Percentiles rank a stretch among this genome's conserved stretches.
Conservation (phyloP, 2,797 vertebrate species). For the Trichosurus vulpecula region DNA sequence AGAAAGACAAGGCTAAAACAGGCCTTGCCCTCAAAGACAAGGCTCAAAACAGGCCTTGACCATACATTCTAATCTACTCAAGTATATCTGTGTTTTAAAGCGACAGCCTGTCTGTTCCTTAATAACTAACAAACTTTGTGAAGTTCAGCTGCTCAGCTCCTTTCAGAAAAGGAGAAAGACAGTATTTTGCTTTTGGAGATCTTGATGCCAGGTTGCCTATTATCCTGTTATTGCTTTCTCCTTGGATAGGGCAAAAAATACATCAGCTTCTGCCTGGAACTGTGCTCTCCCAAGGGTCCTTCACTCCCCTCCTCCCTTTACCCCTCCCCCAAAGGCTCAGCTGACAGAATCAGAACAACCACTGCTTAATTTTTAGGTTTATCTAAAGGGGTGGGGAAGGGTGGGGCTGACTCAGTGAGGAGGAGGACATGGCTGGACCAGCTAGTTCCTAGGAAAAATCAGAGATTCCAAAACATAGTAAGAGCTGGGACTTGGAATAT, state of each 20-base stretch:
- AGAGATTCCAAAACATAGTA: not conserved
- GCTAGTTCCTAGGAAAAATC: not conserved
- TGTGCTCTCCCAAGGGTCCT: not conserved
- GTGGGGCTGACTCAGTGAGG: not conserved
- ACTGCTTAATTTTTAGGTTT: not conserved
- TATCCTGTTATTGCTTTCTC: not conserved
- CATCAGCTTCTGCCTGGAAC: not conserved
- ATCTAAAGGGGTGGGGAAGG: not conserved
- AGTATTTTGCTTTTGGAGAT: not conserved
- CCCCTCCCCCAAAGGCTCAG: fast-evolving
- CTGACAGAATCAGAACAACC: not conserved
- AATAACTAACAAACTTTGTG: not conserved
- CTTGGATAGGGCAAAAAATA: not conserved
- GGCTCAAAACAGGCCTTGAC: not conserved
- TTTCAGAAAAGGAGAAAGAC: not conserved
- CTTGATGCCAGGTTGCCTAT: not conserved
- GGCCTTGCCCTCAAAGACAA: not conserved
- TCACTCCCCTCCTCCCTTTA: not conserved
- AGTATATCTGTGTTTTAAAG: not conserved
- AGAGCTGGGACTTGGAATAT: not conserved
- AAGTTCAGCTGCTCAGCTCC: not conserved
- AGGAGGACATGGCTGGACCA: not conserved
- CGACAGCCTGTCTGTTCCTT: not conserved
- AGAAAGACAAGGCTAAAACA: not conserved
- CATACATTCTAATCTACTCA: not conserved